These are phyloP conservation scores for Verasper variegatus DNA, from an alignment of 2,113 vertebrate species.

Conservation along the genomic window DNA sequence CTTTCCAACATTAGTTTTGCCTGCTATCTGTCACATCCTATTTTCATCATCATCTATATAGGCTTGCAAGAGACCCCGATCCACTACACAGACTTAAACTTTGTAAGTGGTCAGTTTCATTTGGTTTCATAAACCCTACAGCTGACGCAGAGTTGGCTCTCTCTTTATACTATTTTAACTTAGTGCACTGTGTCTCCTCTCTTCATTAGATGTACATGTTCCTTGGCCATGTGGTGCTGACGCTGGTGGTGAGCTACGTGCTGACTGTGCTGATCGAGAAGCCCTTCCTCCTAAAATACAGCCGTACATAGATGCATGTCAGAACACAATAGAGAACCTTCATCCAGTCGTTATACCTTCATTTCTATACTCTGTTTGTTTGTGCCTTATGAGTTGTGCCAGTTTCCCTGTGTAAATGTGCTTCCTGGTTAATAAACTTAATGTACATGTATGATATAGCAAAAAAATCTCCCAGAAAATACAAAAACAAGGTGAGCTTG, in stretches of 20 bases:
- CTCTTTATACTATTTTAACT: not conserved
- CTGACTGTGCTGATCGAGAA: slow-evolving; percentile 85
- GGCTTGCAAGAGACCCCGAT: slow-evolving; percentile 86
- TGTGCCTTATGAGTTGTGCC: too few species aligned
- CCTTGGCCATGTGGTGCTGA: slow-evolving; percentile 81
- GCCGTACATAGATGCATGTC: slow-evolving; percentile 15
- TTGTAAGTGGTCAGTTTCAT: slow-evolving; percentile 77
- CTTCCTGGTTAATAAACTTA: too few species aligned
- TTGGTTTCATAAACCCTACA: not conserved
- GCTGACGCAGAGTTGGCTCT: not conserved
- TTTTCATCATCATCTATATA: slow-evolving; percentile 85
- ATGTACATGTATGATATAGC: too few species aligned
- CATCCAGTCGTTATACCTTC: not conserved
- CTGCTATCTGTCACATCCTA: slow-evolving; percentile 86
- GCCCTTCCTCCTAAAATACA: slow-evolving; percentile 73
- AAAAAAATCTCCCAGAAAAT: too few species aligned
- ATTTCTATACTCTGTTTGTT: too few species aligned
- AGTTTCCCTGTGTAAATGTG: too few species aligned
- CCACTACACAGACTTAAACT: slow-evolving; percentile 86
- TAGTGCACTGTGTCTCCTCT: not conserved
- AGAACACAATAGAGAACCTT: not conserved
- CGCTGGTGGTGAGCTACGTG: slow-evolving; percentile 73
- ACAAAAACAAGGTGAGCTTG: too few species aligned
- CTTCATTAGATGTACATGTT: slow-evolving; percentile 85
- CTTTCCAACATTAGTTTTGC: slow-evolving; percentile 87